These are phyloP conservation scores for Alcedo atthis DNA, from an alignment of 2,797 vertebrate species.

Conservation along the genomic window DNA sequence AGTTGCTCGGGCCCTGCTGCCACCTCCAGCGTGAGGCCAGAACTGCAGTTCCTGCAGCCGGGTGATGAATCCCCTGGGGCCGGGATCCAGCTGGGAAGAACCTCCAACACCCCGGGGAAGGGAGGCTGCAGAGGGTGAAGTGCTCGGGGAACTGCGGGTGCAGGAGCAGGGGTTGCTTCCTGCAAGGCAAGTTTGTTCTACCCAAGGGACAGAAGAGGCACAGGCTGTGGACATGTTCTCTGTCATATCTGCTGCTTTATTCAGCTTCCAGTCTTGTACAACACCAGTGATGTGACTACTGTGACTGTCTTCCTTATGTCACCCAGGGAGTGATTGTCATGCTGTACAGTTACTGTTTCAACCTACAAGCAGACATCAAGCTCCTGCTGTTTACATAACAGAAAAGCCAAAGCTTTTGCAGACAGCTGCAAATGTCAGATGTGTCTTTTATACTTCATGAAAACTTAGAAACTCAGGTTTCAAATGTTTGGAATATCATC, in stretches of 20 bases:
- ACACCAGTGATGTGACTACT: not conserved
- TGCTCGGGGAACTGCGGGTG: not conserved
- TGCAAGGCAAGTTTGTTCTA: not conserved
- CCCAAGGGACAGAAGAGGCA: not conserved
- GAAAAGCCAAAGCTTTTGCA: not conserved
- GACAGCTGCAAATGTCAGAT: not conserved
- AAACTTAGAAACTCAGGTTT: not conserved
- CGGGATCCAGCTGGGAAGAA: slow-evolving; percentile 19
- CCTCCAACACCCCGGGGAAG: not conserved
- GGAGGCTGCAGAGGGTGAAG: slow-evolving; percentile 22
- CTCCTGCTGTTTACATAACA: not conserved
- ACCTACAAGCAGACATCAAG: not conserved
- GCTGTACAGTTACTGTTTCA: not conserved
- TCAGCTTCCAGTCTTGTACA: not conserved
- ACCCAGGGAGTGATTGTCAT: not conserved
- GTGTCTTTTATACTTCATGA: not conserved
- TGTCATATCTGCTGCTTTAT: not conserved
- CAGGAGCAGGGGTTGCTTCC: not conserved
- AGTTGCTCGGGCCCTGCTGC: slow-evolving; percentile 36
- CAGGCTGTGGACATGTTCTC: not conserved
- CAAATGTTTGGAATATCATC: not conserved
- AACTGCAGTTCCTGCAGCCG: not conserved
- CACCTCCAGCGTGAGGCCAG: slow-evolving; percentile 30
- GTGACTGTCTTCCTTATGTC: not conserved
- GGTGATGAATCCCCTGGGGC: not conserved